Percentiles rank a stretch among this genome's conserved stretches.
Evolutionary conservation across 2,888 invertebrate species (phyloP).

Genomic region (Pasiphila rectangulata): DNA sequence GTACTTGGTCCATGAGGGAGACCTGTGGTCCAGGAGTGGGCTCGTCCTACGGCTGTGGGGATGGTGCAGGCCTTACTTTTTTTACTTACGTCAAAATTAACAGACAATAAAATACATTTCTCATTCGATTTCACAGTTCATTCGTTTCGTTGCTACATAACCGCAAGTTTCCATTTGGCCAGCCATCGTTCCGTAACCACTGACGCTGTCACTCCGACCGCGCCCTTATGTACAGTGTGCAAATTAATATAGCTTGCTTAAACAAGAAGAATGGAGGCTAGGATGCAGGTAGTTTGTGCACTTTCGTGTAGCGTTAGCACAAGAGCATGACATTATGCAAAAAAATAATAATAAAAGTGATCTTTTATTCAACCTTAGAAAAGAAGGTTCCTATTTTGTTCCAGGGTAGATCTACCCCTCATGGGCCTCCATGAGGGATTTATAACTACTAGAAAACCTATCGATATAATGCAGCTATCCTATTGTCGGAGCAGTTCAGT

Average conservation of each 20-base stretch:
- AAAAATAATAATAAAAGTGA: too few species aligned
- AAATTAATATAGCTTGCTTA: constrained; percentile 17
- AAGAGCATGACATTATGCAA: not conserved
- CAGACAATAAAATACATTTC: not conserved
- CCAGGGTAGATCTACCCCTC: too few species aligned
- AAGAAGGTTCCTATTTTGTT: too few species aligned
- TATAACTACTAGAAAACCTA: too few species aligned
- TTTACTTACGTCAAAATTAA: not conserved
- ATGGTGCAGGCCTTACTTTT: too few species aligned
- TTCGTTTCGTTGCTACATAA: constrained; percentile 1
- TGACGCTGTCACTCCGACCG: constrained; percentile 15
- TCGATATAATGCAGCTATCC: too few species aligned
- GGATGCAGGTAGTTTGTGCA: constrained; percentile 7
- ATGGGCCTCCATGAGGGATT: too few species aligned
- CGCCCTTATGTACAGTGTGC: constrained; percentile 16
- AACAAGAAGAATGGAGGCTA: constrained; percentile 8
- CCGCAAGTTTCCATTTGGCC: constrained; percentile 13
- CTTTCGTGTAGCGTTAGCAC: constrained; percentile 9
- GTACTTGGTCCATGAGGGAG: too few species aligned
- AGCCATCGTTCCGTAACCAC: constrained; percentile 8
- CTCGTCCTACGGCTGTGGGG: too few species aligned
- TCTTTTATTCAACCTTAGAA: too few species aligned
- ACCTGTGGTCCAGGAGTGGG: too few species aligned
- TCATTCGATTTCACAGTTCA: constrained; percentile 4
- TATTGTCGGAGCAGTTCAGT: too few species aligned